Evolutionary conservation across 2,113 vertebrate species (phyloP).

Genomic region (Phycodurus eques): DNA sequence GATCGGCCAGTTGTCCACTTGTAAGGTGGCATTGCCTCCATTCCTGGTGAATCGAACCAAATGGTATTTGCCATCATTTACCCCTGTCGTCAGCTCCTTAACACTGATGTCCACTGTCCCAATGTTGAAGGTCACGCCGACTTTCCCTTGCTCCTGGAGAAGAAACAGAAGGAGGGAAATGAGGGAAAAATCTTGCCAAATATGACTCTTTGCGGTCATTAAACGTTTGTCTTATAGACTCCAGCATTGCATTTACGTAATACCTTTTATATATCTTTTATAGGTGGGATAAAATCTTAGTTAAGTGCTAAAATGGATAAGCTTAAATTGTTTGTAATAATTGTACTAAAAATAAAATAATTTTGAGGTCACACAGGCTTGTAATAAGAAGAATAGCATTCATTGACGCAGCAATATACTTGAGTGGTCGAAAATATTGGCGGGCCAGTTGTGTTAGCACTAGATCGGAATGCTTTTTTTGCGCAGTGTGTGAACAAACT

Average conservation of each 20-base stretch:
- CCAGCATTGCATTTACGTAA: background rate
- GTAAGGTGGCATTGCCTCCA: constrained; percentile 91
- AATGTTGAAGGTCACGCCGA: constrained; percentile 95
- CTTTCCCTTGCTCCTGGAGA: constrained; percentile 92
- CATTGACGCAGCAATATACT: too few relatives aligned
- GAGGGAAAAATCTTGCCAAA: background rate
- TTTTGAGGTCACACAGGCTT: too few relatives aligned
- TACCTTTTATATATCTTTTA: background rate
- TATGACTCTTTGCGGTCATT: background rate
- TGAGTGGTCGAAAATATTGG: too few relatives aligned
- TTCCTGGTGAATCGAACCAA: constrained; percentile 94
- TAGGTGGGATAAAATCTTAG: too few relatives aligned
- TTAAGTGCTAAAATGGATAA: too few relatives aligned
- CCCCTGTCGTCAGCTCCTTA: constrained; percentile 82
- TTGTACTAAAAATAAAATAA: too few relatives aligned
- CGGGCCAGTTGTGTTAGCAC: too few relatives aligned
- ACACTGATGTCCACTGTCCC: constrained; percentile 95
- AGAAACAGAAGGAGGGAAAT: constrained; percentile 12
- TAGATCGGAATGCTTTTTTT: too few relatives aligned
- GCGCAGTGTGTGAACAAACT: too few relatives aligned
- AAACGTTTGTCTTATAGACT: too few relatives aligned
- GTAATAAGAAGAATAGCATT: too few relatives aligned
- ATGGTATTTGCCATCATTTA: constrained; percentile 96
- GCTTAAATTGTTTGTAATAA: too few relatives aligned
- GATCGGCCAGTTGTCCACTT: constrained; percentile 95